Evolutionary conservation across 2,797 vertebrate genomes (phyloP), one percentile per base, ranked within the genome.

Genomic region (Enteromius paludinosus): DNA sequence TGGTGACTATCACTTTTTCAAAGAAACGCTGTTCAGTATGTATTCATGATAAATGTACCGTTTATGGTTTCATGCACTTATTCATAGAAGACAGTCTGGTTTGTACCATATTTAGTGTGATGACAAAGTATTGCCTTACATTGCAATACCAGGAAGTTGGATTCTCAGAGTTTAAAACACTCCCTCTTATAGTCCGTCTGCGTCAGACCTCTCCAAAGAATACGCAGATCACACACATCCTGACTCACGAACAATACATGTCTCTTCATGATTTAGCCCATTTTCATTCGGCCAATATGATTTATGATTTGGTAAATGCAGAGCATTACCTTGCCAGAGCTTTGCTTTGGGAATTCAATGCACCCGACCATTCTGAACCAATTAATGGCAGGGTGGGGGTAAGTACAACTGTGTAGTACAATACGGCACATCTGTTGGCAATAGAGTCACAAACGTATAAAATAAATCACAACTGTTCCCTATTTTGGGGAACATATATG

Each of bases 361-460:
- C 74, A 77, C 68, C 79, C 75, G 76, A 66, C 79, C 90, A 89
- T 91, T 90, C 82, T 89, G 87, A 89, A 88, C 68, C 85, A 86
- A 89, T 91, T 88, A 90, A 88, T 84, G 54, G 82, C 20, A 59
- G 89, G 86, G 85, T 83, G 85, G 88, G 85, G 79, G 86, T 86
- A 83, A 89, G 72, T 85, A 84, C 73, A 86, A 86, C 82, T 77
- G 41, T 62, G 78, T 70, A 41, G 61, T 85, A 86, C 87, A 87
- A 86, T 83, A 79, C 81, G 59, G 59, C 79, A 91, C 90, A 91
- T 90, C 88, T 90, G 89, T 82, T 86, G 87, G 84, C 83, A 88
- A 90, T 90, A 87, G 65, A 88, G 65, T 43, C 38, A 79, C 72
- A 84, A 84, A 79, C 62, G 25, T 86, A 78, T 33, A 78, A 85